Percentiles rank a stretch among this genome's conserved stretches.
Evolutionary conservation across 1,140 invertebrate genomes (phyloP).

Genomic region (Euwallacea similis): DNA sequence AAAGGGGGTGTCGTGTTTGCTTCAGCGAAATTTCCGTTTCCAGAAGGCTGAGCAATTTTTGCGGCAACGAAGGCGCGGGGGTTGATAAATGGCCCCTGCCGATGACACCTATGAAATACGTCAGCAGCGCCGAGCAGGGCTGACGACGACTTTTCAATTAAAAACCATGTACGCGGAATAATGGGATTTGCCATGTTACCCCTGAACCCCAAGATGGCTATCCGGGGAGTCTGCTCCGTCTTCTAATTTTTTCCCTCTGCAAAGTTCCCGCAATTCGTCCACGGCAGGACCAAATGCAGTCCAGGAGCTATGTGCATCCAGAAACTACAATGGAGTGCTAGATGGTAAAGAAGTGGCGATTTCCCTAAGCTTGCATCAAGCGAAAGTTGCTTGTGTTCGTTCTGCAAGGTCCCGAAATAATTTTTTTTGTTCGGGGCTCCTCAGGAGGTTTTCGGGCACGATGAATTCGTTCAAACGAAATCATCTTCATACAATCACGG

Average conservation of each 20-base stretch:
- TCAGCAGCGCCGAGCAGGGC: slow-evolving; percentile 41
- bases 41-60: slow-evolving; percentile 51
- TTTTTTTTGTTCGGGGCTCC: too few relatives aligned
- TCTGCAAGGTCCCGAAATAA: too few relatives aligned
- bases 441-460: too few relatives aligned
- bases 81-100: slow-evolving; percentile 53
- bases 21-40: slow-evolving; percentile 49
- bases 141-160: slow-evolving; percentile 54
- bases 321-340: too few relatives aligned
- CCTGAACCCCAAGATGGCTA: slow-evolving; percentile 24
- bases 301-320: slow-evolving; percentile 1
- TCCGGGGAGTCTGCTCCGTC: not conserved
- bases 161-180: slow-evolving; percentile 54
- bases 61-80: slow-evolving; percentile 33
- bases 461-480: too few relatives aligned
- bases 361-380: not conserved
- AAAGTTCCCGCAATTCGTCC: slow-evolving; percentile 24
- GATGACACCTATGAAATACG: slow-evolving; percentile 55
- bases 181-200: slow-evolving; percentile 50
- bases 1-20: slow-evolving; percentile 43
- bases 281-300: slow-evolving; percentile 20
- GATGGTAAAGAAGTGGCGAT: too few relatives aligned
- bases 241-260: not conserved
- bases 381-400: too few relatives aligned
- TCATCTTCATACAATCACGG: too few relatives aligned